These are phyloP conservation scores for Dreissena polymorpha DNA, from an alignment of 1,140 invertebrate species.

Conservation along the genomic window DNA sequence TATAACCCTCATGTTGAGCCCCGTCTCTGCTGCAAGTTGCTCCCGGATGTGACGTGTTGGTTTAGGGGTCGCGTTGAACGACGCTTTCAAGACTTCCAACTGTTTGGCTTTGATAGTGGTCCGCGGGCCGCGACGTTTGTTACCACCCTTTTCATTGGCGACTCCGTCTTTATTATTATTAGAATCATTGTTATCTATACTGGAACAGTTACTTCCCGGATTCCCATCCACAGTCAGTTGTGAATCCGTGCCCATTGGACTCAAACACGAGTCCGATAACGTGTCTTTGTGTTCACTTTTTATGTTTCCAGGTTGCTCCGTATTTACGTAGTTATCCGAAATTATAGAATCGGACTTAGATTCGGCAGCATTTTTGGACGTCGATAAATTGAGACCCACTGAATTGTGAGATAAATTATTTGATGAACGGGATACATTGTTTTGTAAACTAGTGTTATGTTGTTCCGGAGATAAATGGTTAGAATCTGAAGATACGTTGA, in stretches of 20 bases:
- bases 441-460: slow-evolving; percentile 36
- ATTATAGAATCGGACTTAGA: slow-evolving; percentile 43
- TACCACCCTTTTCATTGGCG: slow-evolving; percentile 79
- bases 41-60: slow-evolving; percentile 99
- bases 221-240: slow-evolving; percentile 41
- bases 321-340: slow-evolving; percentile 41
- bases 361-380: slow-evolving; percentile 38
- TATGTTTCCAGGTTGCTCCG: slow-evolving; percentile 11
- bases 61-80: slow-evolving; percentile 98
- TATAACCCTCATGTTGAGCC: slow-evolving; percentile 99
- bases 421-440: neutral
- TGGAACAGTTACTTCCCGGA: slow-evolving; percentile 53
- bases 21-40: slow-evolving; percentile 98
- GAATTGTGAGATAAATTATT: slow-evolving; percentile 10
- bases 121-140: slow-evolving; percentile 95
- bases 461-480: slow-evolving; percentile 53
- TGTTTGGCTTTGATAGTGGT: slow-evolving; percentile 99
- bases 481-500: slow-evolving; percentile 46
- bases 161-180: slow-evolving; percentile 52
- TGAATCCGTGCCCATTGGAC: slow-evolving; percentile 49
- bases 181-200: slow-evolving; percentile 48
- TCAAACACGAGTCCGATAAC: slow-evolving; percentile 52
- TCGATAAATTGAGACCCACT: slow-evolving; percentile 32
- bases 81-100: slow-evolving; percentile 85
- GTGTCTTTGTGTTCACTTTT: slow-evolving; percentile 38